Percentiles rank a stretch among this genome's conserved stretches.
phyloP scores from a whole-genome alignment of 1,140 invertebrate species.

The Hyles vespertilio region DNA sequence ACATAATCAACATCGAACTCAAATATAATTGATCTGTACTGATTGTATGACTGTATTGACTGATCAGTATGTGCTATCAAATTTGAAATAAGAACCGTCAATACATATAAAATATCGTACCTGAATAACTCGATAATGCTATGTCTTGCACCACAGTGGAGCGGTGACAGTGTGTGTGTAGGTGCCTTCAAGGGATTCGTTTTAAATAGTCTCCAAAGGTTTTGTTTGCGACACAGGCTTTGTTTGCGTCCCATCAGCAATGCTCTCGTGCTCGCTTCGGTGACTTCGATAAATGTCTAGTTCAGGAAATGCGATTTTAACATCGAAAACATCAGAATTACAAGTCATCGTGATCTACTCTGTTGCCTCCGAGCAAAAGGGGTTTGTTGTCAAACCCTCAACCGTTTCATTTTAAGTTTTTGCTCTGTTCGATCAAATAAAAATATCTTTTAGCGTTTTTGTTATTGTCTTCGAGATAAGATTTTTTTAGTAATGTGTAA shows the following conservation, averaged over 20 bases:
- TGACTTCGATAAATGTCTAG: constrained; percentile 55
- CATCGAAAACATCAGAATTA: constrained; percentile 70
- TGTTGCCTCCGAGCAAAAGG: constrained; percentile 63
- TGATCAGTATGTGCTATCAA: no score
- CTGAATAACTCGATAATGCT: neutral
- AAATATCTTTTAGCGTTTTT: neutral
- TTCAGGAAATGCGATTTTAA: constrained; percentile 74
- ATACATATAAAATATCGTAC: no score
- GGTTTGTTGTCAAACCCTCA: constrained; percentile 61
- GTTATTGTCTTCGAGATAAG: no score
- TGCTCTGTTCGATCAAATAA: constrained; percentile 37
- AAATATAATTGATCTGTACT: no score
- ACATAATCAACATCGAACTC: no score
- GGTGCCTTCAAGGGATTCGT: constrained; percentile 55
- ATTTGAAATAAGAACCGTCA: no score
- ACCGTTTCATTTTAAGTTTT: constrained; percentile 56
- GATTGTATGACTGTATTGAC: no score
- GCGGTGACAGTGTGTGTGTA: constrained; percentile 33
- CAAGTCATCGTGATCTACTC: constrained; percentile 63
- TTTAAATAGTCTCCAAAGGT: constrained; percentile 56
- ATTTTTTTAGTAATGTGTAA: no score
- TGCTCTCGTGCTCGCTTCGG: constrained; percentile 54
- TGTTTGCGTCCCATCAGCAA: constrained; percentile 42
- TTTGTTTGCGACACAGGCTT: constrained; percentile 55
- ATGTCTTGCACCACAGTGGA: constrained; percentile 29